These are phyloP conservation scores for Nebria brevicollis DNA, from an alignment of 2,888 invertebrate genomes.

Conservation along the genomic window DNA sequence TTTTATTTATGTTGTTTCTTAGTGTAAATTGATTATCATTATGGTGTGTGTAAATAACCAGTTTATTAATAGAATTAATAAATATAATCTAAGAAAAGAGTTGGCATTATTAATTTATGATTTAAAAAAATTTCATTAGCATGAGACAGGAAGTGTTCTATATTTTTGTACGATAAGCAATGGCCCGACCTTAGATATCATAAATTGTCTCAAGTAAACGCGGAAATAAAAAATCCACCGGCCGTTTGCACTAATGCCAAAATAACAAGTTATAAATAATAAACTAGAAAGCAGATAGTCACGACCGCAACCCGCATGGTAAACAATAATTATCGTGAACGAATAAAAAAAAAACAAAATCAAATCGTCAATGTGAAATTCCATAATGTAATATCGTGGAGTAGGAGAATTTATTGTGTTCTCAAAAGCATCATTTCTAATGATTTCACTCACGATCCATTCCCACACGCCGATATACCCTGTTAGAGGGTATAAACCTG, in stretches of 20 bases:
- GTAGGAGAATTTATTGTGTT: conserved; percentile 29
- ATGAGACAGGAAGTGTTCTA: not conserved
- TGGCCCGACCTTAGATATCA: not conserved
- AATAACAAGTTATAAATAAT: conserved; percentile 39
- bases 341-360: not conserved
- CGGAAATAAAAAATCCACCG: conserved; percentile 26
- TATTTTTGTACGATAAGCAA: conserved; percentile 11
- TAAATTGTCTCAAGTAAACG: conserved; percentile 24
- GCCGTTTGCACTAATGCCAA: conserved; percentile 38
- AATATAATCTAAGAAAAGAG: not conserved
- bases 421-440: conserved; percentile 35
- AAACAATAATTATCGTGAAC: not conserved
- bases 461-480: conserved; percentile 40
- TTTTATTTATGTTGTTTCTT: too few relatives aligned
- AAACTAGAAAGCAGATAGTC: not conserved
- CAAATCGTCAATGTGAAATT: not conserved
- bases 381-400: not conserved
- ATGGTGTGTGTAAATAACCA: not conserved
- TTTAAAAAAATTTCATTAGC: not conserved
- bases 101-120: not conserved
- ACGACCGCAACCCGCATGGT: not conserved
- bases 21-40: not conserved
- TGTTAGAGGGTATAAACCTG: conserved; percentile 46
- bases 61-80: not conserved
- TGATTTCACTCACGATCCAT: conserved; percentile 44